Evolutionary conservation across 2,797 vertebrate genomes (phyloP), one percentile per base, ranked within the genome.

Genomic region (Streptopelia turtur): DNA sequence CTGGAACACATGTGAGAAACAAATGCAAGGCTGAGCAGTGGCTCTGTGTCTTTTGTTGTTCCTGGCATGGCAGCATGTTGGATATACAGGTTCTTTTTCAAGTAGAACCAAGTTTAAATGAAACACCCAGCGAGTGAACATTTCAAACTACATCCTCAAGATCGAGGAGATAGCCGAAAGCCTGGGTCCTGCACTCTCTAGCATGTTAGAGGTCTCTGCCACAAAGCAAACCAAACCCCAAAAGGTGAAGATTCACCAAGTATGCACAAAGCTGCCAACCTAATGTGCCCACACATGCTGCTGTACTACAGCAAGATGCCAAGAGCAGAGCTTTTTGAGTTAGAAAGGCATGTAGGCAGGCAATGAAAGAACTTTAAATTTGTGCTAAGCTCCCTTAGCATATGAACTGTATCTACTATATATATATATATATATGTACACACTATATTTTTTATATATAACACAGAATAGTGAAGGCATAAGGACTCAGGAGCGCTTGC

Each of bases 271-370:
- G 76, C 92, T 93, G 80, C 71, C 90, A 94, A 77, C 47, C 72
- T 78, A 85, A 89, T 90, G 70, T 75, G 92, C 86, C 92, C 89
- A 90, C 86, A 87, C 68, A 74, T 74, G 83, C 93, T 95, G 87
- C 78, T 76, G 35, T 77, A 47, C 83, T 94, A 87, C 43, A 53
- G 70, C 70, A 56, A 86, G 81, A 70, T 80, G 86, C 88, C 91
- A 95, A 87, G 61, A 85, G 52, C 94, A 89, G 66, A 92, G 88
- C 28, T 90, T 76, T 80, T 49, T 27, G 59, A 94, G 70, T 69
- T 53, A 89, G 72, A 63, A 70, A 70, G 57, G 72, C 85, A 94
- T 7, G 57, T 59, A 92, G 65, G 83, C 65, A 90, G 76, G 86
- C 49, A 90, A 83, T 33, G 87, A 79, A 89, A 89, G 60, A 79